phyloP scores from a whole-genome alignment of 2,888 invertebrate species.

The Epirrita christyi region DNA sequence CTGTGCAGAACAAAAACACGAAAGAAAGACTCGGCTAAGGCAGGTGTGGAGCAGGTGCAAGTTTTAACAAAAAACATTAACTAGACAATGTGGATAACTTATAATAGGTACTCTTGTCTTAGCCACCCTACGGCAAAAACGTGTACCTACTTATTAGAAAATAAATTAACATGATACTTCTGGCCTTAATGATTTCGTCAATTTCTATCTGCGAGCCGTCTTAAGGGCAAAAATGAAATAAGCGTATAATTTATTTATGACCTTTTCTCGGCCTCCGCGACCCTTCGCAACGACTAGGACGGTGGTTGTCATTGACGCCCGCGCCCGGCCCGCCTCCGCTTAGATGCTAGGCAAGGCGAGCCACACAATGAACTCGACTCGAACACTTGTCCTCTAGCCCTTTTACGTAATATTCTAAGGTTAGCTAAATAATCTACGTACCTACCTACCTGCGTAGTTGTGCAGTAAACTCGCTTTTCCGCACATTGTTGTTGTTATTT shows the following conservation, averaged over 20 bases:
- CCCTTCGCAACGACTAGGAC: conserved; percentile 36
- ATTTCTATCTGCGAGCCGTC: conserved; percentile 10
- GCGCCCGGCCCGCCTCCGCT: conserved; percentile 18
- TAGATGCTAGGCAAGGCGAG: conserved; percentile 20
- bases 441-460: neutral
- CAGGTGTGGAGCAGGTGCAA: conserved; percentile 36
- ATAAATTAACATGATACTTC: neutral
- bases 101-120: conserved; percentile 1
- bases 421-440: conserved; percentile 5
- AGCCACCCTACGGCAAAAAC: neutral
- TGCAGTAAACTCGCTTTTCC: neutral
- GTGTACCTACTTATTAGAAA: too few relatives aligned
- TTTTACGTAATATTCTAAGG: conserved; percentile 19
- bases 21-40: conserved; percentile 10
- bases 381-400: conserved; percentile 16
- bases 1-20: conserved; percentile 15
- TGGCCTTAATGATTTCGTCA: conserved; percentile 8
- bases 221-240: conserved; percentile 28
- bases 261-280: conserved; percentile 39
- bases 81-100: conserved; percentile 11
- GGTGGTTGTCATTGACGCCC: conserved; percentile 34
- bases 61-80: conserved; percentile 10
- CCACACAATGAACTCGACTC: conserved; percentile 26
- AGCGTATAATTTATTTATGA: conserved; percentile 40
- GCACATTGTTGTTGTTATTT: neutral